Conservation (phyloP, 2,113 vertebrate genomes). For the Chaenocephalus aceratus region DNA sequence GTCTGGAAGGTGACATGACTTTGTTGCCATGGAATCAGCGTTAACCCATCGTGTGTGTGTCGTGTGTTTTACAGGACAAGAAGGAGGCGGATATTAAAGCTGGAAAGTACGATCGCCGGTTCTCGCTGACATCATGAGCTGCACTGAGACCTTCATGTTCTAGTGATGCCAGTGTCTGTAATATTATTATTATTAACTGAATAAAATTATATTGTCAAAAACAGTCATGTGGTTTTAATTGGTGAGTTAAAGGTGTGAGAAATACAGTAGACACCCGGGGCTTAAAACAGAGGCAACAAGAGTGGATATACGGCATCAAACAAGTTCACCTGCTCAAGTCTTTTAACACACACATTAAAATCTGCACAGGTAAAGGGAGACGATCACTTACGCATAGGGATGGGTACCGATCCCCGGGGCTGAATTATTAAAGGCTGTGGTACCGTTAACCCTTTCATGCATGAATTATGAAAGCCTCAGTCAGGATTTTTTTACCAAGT, state of each 20-base stretch:
- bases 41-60: conserved; percentile 56
- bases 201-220: conserved; percentile 76
- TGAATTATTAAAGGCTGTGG: too few relatives aligned
- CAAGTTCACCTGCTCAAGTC: neutral
- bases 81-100: conserved; percentile 86
- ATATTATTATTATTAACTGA: conserved; percentile 74
- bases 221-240: conserved; percentile 21
- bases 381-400: neutral
- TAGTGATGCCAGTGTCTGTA: conserved; percentile 56
- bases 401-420: too few relatives aligned
- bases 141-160: conserved; percentile 44
- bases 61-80: conserved; percentile 81
- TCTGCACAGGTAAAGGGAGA: neutral
- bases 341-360: neutral
- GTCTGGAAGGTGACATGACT: conserved; percentile 36
- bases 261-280: neutral
- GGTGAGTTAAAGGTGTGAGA: neutral
- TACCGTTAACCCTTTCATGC: too few relatives aligned
- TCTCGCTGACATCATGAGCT: conserved; percentile 82
- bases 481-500: too few relatives aligned
- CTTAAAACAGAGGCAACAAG: neutral
- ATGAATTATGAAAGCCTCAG: too few relatives aligned
- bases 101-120: conserved; percentile 82
- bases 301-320: neutral
- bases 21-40: conserved; percentile 63